Base-by-base conservation (phyloP, 2,888 invertebrate species). In the Meiosimyza decipiens region DNA sequence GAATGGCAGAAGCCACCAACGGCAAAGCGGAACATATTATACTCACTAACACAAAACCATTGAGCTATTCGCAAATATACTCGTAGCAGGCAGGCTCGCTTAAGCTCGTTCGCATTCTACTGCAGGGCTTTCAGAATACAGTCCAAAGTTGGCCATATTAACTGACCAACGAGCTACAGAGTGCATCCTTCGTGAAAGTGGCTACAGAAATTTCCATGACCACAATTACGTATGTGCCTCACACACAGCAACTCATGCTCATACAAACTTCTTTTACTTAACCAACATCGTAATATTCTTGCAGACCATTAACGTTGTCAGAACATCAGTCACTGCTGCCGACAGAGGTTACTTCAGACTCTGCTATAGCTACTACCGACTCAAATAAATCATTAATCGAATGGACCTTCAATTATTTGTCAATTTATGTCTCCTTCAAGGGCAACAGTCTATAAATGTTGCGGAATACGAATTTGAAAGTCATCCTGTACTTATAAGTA, bases 401-500 rank as follows among this genome's bases (percentile, higher is more conserved):
- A 78, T 78, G 80, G 79, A 81, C 81, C 81, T 79, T 81, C 81
- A 82, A 82, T 82, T 82, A 82, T 82, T 78, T 82, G 82, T 82
- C 82, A 81, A 82, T 82, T 82, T 82, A 82, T 81, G 82, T 82
- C 82, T 80, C 79, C 80, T 82, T 80, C 78, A 81, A 82, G 82
- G 80, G 81, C 81, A 80, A 78, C 79, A 80, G 81, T 80, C 82
- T 80, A 81, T 82, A 81, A 82, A 82, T 81, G 9, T 40, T 40
- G 40, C 40, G 40, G 9, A 40, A 40, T 40, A 40, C 9, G 40
- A 40, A 7, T 40, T 40, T 40, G 40, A 40, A 40, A 40, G 9
- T 6, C 40, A 9, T 40, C 40, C 40, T 40, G 9, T 9, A 40
- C 9, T 40, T 40, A 40, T 9, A 9, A 9, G 40, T 9, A 9